Percentiles rank a stretch among this genome's conserved stretches.
phyloP scores from a whole-genome alignment of 2,113 vertebrate genomes.

The Procavia capensis region DNA sequence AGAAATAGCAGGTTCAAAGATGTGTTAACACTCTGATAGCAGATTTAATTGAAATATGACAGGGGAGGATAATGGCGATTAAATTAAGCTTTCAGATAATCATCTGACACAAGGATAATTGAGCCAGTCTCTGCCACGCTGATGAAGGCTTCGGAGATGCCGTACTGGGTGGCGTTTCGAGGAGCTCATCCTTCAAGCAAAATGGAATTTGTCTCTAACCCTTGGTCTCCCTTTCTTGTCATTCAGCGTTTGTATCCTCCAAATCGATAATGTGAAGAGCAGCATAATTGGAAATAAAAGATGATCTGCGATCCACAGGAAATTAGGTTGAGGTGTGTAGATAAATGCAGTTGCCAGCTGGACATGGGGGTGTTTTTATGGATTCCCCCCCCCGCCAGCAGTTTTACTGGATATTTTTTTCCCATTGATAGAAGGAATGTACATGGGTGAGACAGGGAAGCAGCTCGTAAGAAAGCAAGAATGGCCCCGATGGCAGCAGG shows the following conservation, averaged over 20 bases:
- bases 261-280: slow-evolving; percentile 79
- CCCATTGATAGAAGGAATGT: background rate
- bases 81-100: slow-evolving; percentile 96
- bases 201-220: slow-evolving; percentile 58
- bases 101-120: slow-evolving; percentile 96
- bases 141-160: slow-evolving; percentile 85
- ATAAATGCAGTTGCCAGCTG: background rate
- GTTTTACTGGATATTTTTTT: background rate
- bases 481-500: background rate
- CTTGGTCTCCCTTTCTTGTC: slow-evolving; percentile 45
- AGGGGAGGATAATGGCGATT: slow-evolving; percentile 92
- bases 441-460: background rate
- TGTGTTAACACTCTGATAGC: slow-evolving; percentile 92
- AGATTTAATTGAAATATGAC: slow-evolving; percentile 96
- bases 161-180: slow-evolving; percentile 13
- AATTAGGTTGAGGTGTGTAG: slow-evolving; percentile 31
- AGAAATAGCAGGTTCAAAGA: slow-evolving; percentile 94
- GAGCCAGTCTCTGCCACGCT: slow-evolving; percentile 91
- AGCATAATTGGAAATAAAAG: slow-evolving; percentile 81
- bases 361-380: background rate
- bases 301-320: slow-evolving; percentile 76
- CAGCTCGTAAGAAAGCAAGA: no score
- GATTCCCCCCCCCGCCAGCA: background rate
- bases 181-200: slow-evolving; percentile 71
- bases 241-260: slow-evolving; percentile 71